Evolutionary conservation across 1,140 invertebrate genomes (phyloP), one percentile per base, ranked within the genome.

Genomic region (Hylyphantes graminicola): DNA sequence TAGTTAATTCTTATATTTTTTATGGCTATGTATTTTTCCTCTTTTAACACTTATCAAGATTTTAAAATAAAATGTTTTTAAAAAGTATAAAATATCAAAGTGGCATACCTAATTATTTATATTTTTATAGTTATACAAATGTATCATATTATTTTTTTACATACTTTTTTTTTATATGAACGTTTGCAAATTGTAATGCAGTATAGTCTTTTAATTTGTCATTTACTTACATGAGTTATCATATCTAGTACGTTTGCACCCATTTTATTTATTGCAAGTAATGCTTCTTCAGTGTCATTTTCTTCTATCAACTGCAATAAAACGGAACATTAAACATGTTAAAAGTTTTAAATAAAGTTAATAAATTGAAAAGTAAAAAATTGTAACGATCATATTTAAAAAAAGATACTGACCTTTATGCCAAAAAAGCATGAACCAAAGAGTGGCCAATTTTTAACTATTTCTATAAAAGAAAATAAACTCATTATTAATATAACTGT

Each of bases 401-500:
- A 35, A 35, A 1, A 2, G 19, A 15, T 54, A 53, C 73, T 57
- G 7, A 85, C 82, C 67, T 85, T 77, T 51, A 77, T 70, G 68
- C 82, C 82, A 70, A 85, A 85, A 51, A 85, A 85, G 53, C 82
- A 85, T 17, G 82, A 85, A 11, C 82, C 82, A 70, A 85, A 85
- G 0, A 85, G 55, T 11, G 82, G 53, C 82, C 82, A 85, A 59
- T 59, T 85, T 13, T 85, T 73, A 9, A 85, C 17, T 59, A 85
- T 77, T 76, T 85, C 82, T 85, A 48, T 9, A 57, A 74, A 63
- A 81, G 11, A 77, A 63, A 21, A 63, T 11, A n/a, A 65, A 19
- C 7, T 1, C 19, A 19, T 10, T 21, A 19, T 11, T n/a, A 65
- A 9, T 0, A 15, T n/a, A 6, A 17, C 17, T 64, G 10, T 17